Evolutionary conservation across 2,888 invertebrate species (phyloP), one percentile per base, ranked within the genome.

Genomic region (Eudemis profundana): DNA sequence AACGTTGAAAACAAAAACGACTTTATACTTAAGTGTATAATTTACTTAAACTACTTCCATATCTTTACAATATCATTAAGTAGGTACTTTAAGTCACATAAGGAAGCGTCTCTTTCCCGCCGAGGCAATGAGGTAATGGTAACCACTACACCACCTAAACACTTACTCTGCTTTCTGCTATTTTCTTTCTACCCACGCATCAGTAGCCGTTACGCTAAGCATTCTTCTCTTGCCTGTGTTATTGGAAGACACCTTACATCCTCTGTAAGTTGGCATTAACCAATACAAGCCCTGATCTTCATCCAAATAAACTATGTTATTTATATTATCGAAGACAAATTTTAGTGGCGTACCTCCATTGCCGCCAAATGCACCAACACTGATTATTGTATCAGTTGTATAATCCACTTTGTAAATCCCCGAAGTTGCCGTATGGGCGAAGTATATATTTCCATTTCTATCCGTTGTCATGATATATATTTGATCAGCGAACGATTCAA

Each of bases 291-390:
- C 83, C 47, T 78, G 79, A 19, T 74, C 78, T 2, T 73, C 72
- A 68, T 89, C 87, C 29, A 82, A 79, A 57, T 85, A 89, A 36
- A 89, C 79, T 0, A 89, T 70, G 57, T 87, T 85, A 38, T 89
- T 87, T 36, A 79, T 79, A 21, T 77, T 80, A 60, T 89, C 89
- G 60, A 87, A 89, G 0, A 83, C 83, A 21, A 77, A 72, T 71
- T 81, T 77, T 0, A 82, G 68, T 0, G 86, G 81, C 0, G 77
- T 70, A 0, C 85, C 85, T 14, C 67, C 56, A 17, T 29, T 44
- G 12, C 56, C 75, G 0, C 72, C 79, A 62, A 89, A 85, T 1
- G 84, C 85, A 0, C 89, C 89, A 0, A 85, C 61, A 71, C 83
- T 84, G 0, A 68, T 68, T 10, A 86, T 66, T 40, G 53, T 73